phyloP scores from a whole-genome alignment of 2,888 invertebrate genomes.

The Enoplolaimus lenunculus region DNA sequence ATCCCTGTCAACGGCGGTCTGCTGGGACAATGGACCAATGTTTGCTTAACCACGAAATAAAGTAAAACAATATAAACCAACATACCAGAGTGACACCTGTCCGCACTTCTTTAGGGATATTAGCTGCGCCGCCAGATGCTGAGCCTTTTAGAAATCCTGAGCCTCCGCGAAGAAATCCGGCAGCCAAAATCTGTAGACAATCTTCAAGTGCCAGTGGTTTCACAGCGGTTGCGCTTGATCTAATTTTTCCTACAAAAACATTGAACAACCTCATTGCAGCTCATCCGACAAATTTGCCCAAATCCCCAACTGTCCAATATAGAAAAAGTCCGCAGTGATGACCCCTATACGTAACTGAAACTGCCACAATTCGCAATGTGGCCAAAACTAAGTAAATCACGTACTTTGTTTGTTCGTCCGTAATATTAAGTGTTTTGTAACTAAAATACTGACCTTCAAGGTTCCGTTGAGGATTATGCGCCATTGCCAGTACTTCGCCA shows the following conservation, averaged over 20 bases:
- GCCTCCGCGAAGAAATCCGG: constrained; percentile 83
- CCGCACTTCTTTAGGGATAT: constrained; percentile 82
- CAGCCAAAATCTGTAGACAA: constrained; percentile 72
- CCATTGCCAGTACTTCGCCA: constrained; percentile 63
- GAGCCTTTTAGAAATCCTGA: constrained; percentile 77
- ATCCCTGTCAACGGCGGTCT: too few relatives aligned
- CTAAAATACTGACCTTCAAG: not conserved
- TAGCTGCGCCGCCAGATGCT: constrained; percentile 50
- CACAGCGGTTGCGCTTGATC: constrained; percentile 5
- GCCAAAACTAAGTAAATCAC: too few relatives aligned
- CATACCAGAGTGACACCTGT: constrained; percentile 91
- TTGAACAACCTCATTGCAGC: too few relatives aligned
- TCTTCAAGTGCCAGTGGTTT: constrained; percentile 54
- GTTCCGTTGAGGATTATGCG: constrained; percentile 31
- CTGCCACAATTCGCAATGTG: too few relatives aligned
- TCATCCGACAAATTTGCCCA: too few relatives aligned
- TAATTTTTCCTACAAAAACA: constrained; percentile 10
- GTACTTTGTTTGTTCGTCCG: too few relatives aligned
- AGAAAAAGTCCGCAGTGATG: too few relatives aligned
- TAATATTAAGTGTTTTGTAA: too few relatives aligned
- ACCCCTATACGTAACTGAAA: too few relatives aligned
- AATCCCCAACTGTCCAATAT: too few relatives aligned
- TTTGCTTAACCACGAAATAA: too few relatives aligned
- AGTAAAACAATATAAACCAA: constrained; percentile 29
- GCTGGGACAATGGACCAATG: too few relatives aligned